Evolutionary conservation across 2,113 vertebrate genomes (phyloP), one percentile per base, ranked within the genome.

Genomic region (Raphicerus campestris): DNA sequence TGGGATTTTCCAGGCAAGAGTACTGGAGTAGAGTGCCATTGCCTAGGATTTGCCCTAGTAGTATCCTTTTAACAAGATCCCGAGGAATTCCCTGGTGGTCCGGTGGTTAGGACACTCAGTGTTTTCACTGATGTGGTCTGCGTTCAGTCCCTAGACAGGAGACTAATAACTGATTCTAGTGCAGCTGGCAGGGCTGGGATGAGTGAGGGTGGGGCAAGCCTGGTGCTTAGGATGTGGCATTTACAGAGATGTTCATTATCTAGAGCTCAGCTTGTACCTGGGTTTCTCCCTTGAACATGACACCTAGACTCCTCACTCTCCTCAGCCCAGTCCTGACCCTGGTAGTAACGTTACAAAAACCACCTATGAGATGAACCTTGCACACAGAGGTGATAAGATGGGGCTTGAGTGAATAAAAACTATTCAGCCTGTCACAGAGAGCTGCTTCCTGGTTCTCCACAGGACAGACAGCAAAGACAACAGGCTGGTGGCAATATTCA

Each of bases 61-160:
- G 24, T 47, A 15, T 1, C 4, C 56, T 70, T 83, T 47, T 55
- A 10, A 56, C 16, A 85, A 81, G 89, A 87, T 28, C n/a, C 75
- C 0, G 6, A 45, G 39, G 24, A 45, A 75, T 75, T 75, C 39
- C 13, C 39, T 75, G 3, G 22, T 3, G 3, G 39, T 45, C 3
- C 0, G 3, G 39, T 75, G 73, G 73, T 45, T 75, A 75, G 70
- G 35, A 42, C 20, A 11, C 10, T 24, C 0, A 0, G 24, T 15
- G 73, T 15, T 45, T 75, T 75, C 70, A 42, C 39, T 75, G 70
- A 75, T 26, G 70, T 42, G 70, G 39, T 42, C 22, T 42, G 70
- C 22, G 70, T 75, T 42, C 70, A 75, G 0, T 75, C 11, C 70
- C 39, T 26, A 14, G 22, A 42, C 70, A 15, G 13, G 39, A 26